Conservation (phyloP, 1,140 invertebrate species). For the Papilio aristodemus region DNA sequence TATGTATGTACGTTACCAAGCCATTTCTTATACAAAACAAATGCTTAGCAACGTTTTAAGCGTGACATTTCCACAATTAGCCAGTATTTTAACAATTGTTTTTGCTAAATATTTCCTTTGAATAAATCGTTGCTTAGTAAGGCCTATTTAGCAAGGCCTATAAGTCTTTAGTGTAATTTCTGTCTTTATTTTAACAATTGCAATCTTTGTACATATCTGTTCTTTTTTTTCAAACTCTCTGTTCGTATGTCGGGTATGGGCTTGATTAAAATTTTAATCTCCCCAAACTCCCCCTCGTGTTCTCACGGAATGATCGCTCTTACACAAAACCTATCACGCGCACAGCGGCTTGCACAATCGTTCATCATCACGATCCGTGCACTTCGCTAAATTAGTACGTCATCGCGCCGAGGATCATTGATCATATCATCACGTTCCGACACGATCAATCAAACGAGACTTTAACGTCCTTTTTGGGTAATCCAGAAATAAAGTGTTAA, state of each 20-base stretch:
- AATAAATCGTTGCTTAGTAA: too few relatives aligned
- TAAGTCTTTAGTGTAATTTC: neutral
- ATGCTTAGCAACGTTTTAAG: too few relatives aligned
- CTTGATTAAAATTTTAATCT: constrained; percentile 10
- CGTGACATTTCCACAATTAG: too few relatives aligned
- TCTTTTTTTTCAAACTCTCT: neutral
- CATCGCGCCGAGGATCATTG: constrained; percentile 34
- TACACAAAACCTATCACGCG: constrained; percentile 44
- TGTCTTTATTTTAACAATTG: too few relatives aligned
- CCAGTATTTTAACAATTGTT: too few relatives aligned
- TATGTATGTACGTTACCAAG: too few relatives aligned
- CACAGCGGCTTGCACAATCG: constrained; percentile 40
- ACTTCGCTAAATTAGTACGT: constrained; percentile 51
- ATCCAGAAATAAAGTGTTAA: constrained; percentile 21
- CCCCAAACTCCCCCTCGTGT: neutral
- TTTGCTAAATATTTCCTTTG: too few relatives aligned
- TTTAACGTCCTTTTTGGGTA: constrained; percentile 20
- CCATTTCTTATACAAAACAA: too few relatives aligned
- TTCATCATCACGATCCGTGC: constrained; percentile 46
- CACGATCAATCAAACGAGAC: constrained; percentile 39
- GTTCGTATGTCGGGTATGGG: neutral
- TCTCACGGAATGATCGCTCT: neutral
- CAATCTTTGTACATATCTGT: too few relatives aligned
- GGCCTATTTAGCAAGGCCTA: too few relatives aligned
- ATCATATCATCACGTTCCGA: constrained; percentile 28